Evolutionary conservation across 2,113 vertebrate genomes (phyloP).

Genomic region (Marmota flaviventris): DNA sequence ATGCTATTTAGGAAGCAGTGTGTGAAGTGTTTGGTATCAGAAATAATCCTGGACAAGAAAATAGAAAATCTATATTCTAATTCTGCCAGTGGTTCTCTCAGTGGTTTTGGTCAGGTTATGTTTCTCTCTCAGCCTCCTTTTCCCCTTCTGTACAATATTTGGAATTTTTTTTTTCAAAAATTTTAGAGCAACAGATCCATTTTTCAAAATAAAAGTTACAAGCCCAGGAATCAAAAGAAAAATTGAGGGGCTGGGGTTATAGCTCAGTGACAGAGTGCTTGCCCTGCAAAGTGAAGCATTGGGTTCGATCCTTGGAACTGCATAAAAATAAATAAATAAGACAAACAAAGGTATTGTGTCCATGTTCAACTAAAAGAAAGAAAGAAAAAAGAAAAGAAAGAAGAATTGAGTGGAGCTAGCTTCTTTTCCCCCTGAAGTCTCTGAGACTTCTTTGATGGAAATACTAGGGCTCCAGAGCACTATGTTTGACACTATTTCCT

Average conservation of each 20-base stretch:
- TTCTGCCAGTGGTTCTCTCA: not conserved
- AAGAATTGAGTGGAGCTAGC: not conserved
- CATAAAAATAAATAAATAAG: no score
- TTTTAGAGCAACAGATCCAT: not conserved
- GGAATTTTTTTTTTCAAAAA: not conserved
- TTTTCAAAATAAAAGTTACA: not conserved
- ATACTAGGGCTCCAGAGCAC: not conserved
- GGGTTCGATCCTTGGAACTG: no score
- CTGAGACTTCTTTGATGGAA: not conserved
- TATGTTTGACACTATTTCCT: not conserved
- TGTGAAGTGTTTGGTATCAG: not conserved
- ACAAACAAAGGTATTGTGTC: no score
- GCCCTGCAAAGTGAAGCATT: no score
- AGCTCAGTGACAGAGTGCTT: no score
- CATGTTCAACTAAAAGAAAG: no score
- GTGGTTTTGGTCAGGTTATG: not conserved
- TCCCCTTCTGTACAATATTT: slow-evolving; percentile 1
- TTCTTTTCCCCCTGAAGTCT: not conserved
- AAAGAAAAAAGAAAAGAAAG: not conserved
- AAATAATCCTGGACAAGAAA: not conserved
- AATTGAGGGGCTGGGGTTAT: not conserved
- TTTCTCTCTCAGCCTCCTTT: slow-evolving; percentile 4
- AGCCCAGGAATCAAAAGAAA: not conserved
- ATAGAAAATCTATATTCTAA: not conserved
- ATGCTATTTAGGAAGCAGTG: not conserved